Percentiles rank a stretch among this genome's conserved stretches.
Conservation (phyloP, 2,113 vertebrate genomes). For the Lophotis ruficrista region DNA sequence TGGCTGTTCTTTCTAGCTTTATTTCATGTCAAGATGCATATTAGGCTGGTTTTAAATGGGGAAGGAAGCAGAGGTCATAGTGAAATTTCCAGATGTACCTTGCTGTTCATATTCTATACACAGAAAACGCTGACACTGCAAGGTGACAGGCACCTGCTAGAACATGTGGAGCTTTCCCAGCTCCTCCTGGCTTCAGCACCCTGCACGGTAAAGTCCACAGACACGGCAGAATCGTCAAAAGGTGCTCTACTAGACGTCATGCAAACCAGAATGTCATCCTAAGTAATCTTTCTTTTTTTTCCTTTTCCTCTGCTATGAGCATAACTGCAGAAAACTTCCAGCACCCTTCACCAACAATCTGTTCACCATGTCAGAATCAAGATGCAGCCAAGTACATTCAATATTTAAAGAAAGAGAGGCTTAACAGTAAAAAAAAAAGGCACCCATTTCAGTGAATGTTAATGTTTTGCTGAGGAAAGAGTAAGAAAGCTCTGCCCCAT, state of each 20-base stretch:
- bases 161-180: background rate
- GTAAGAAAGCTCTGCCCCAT: background rate
- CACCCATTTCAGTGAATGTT: background rate
- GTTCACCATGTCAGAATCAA: background rate
- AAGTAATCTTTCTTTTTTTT: background rate
- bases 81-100: background rate
- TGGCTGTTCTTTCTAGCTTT: background rate
- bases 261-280: background rate
- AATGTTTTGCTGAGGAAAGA: background rate
- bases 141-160: background rate
- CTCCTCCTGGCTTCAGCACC: background rate
- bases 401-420: background rate
- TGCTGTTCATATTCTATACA: background rate
- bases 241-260: background rate
- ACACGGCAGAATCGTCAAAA: background rate
- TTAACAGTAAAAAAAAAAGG: background rate
- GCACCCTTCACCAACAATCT: background rate
- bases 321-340: background rate
- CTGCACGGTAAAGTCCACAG: background rate
- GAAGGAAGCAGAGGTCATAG: background rate
- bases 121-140: background rate
- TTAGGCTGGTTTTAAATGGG: background rate
- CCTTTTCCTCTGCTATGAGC: background rate
- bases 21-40: background rate
- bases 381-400: background rate